A percentile compares a stretch with the other conserved stretches of the same genome.
Conservation (phyloP, 2,888 invertebrate genomes). For the Mythimna loreyi region DNA sequence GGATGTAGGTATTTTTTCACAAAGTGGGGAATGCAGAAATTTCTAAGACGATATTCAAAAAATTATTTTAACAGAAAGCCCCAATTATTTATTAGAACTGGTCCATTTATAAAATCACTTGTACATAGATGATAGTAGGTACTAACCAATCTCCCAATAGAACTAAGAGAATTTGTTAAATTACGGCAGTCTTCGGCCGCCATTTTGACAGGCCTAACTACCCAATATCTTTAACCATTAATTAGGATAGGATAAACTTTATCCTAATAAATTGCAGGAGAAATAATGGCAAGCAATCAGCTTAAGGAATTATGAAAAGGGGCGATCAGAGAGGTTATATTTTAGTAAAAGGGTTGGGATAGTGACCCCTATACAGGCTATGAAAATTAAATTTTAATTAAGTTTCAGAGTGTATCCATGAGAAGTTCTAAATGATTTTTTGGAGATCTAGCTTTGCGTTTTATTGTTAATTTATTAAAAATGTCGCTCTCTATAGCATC, state of each 20-base stretch:
- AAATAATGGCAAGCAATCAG: slow-evolving; percentile 37
- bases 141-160: background rate
- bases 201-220: slow-evolving; percentile 3
- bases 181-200: slow-evolving; percentile 6
- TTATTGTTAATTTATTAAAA: too few species aligned
- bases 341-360: slow-evolving; percentile 23
- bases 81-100: background rate
- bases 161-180: slow-evolving; percentile 1
- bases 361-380: background rate
- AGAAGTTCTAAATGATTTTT: background rate
- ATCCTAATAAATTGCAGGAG: slow-evolving; percentile 32
- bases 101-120: background rate
- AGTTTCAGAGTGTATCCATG: background rate
- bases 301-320: slow-evolving; percentile 44
- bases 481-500: too few species aligned
- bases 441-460: background rate
- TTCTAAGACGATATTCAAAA: background rate
- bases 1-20: background rate
- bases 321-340: slow-evolving; percentile 26
- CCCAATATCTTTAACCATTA: slow-evolving; percentile 39
- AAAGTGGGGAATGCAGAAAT: background rate
- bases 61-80: background rate
- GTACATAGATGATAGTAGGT: too few species aligned
- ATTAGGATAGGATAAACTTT: slow-evolving; percentile 30
- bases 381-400: background rate